Base-by-base conservation (phyloP, 2,888 invertebrate genomes). In the Mythimna loreyi region DNA sequence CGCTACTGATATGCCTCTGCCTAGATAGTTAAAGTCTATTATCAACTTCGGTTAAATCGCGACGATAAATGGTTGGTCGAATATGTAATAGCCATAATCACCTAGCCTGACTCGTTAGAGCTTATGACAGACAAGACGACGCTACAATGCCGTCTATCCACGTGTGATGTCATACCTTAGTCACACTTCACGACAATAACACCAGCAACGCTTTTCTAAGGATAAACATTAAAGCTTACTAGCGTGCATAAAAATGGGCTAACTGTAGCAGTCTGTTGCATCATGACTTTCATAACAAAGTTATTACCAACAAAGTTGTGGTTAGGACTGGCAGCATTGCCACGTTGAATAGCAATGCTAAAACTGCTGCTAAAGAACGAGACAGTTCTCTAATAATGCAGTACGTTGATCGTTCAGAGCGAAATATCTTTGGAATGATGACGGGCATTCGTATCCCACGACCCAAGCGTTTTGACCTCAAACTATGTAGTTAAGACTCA, bases 91-190 rank as follows among this genome's bases (percentile, higher is more conserved):
- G 16, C 4, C 9, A 49, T 21, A 33, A 33, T 70, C 30, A 47
- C 13, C 28, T 23, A 28, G 23, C 4, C 40, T 30, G 47, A 11
- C 9, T 40, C 19, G 13, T n/a, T 57, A 30, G 19, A 25, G n/a
- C 11, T 49, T 56, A 21, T 57, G 16, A 23, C 23, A 72, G 58
- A 73, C 58, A 53, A 8, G 16, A 23, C 47, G 72, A 43, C 73
- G 47, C 47, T 65, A 30, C 13, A 11, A 9, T 52, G 33, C 16
- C 7, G 11, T 43, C 21, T 6, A 8, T 43, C 16, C 40, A 47
- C 13, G 30, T 72, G 40, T 56, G 43, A 72, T 21, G 33, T 63
- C 33, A 63, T 33, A 6, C n/a, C 25, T 72, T 56, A 56, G 56
- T 71, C 72, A 50, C 23, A 19, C 21, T 49, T 33, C 21, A 28